Base-by-base conservation (phyloP, 2,797 vertebrate species). In the Diplodus puntazzo region DNA sequence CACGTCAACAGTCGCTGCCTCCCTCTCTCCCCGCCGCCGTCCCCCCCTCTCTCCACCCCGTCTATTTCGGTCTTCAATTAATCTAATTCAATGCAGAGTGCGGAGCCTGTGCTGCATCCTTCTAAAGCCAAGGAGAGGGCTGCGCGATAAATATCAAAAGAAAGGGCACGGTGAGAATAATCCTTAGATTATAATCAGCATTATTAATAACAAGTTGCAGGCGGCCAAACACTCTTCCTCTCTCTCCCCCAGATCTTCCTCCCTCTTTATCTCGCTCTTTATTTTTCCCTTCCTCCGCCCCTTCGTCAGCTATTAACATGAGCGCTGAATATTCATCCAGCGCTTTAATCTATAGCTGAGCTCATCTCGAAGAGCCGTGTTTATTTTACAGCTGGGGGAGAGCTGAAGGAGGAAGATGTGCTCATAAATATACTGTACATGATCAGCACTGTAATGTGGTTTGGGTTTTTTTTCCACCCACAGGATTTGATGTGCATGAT, bases 321-420 rank as follows among this genome's bases (percentile, higher is more conserved):
- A 80, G 59, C 48, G 8, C 84, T 91, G 88, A 92, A 92, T 90
- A 91, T 92, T 91, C 83, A 92, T 84, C 57, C 46, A 0, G 5
- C 2, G 70, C 84, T 90, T 90, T 91, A 91, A 92, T 92, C 88
- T 88, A 90, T 81, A 86, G 86, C 83, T 53, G 80, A 83, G 83
- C 90, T 87, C 83, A 82, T 87, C 65, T 63, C 50, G 58, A 77
- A 55, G 78, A 82, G 73, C 69, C 0, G 43, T 78, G 80, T 89
- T 91, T 86, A 84, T 90, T 89, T 89, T 88, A 69, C 76, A 81
- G 76, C 54, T 62, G 66, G 54, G 49, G 59, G 73, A 61, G 79
- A 74, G 82, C 72, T 81, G 46, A 42, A 77, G 73, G 79, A 84
- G 81, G 64, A 60, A 49, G 75, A 64, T 45, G 71, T 16, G 66